Base-by-base conservation (phyloP, 35 echinoderm and acorn worm genomes). In the Acanthaster planci region DNA sequence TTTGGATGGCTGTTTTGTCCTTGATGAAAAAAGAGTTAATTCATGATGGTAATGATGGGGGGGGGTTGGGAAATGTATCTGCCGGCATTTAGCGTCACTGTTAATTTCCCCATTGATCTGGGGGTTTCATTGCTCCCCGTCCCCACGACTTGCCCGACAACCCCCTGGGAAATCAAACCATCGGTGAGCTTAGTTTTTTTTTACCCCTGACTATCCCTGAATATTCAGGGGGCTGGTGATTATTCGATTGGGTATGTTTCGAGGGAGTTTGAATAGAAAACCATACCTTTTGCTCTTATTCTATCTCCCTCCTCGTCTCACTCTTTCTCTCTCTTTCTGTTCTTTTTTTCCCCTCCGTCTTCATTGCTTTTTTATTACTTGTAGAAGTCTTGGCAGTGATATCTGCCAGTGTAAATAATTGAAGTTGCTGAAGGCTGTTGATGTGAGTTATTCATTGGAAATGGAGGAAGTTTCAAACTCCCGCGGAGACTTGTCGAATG, bases 391-490 rank as follows among this genome's bases (percentile, higher is more conserved):
- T 72, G 26, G 29, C 34, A 72, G 64, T 72, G 64, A 72, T 72
- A 27, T 31, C 64, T 72, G 34, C 21, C 64, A 34, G 34, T 27
- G 64, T 72, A 72, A 72, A 72, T 72, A 72, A 72, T 72, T 72
- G 64, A 72, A 72, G 64, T 72, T 72, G 64, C 64, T 72, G 22
- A 26, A 26, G 64, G 64, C 64, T 29, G 14, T 72, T 72, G 23
- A 72, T 72, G 64, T 72, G 22, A 72, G 64, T 72, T 72, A 72
- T 72, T 72, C 64, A 72, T 72, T 72, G 64, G 29, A 72, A 72
- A 59, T 26, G 3, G 23, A 26, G 60, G 64, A 34, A 35, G 5
- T 12, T 10, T 26, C 14, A 14, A 31, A 34, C 23, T 72, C 64
- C 30, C 34, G 3, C 34, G 64, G 14, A 34, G 26, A 7, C 7